These are phyloP conservation scores for Bubo bubo DNA, from an alignment of 2,113 vertebrate genomes.

Conservation along the genomic window DNA sequence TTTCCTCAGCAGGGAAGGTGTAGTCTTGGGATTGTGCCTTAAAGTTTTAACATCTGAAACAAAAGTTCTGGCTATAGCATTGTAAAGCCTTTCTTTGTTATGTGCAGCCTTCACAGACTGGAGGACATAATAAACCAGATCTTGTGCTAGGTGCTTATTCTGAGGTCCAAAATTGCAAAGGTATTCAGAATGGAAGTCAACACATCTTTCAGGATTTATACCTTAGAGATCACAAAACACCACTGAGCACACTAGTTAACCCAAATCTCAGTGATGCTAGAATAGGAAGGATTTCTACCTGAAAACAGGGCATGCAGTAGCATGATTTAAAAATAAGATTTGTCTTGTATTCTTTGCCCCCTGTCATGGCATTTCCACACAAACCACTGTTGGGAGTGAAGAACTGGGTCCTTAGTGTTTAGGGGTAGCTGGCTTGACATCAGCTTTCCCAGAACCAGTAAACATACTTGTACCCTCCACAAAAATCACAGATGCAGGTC, in stretches of 20 bases:
- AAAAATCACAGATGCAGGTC: background rate
- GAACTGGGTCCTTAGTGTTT: background rate
- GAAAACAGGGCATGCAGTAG: background rate
- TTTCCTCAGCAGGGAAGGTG: slow-evolving; percentile 2
- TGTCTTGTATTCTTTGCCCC: background rate
- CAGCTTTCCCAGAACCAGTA: background rate
- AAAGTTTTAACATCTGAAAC: background rate
- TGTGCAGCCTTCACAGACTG: background rate
- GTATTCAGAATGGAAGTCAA: background rate
- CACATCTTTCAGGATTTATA: background rate
- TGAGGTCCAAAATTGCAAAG: background rate
- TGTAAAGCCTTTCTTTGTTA: background rate
- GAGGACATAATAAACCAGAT: background rate
- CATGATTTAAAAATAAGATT: background rate
- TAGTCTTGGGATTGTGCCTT: background rate
- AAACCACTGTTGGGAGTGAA: background rate
- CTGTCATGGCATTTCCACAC: background rate
- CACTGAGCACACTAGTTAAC: background rate
- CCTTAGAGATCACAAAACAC: background rate
- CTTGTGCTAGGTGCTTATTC: background rate
- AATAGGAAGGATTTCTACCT: background rate
- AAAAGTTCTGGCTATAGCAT: background rate
- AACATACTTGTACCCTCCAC: background rate
- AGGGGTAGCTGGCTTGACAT: background rate
- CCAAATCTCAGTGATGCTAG: background rate